Base-by-base conservation (phyloP, 1,140 invertebrate genomes). In the Drosophila mojavensis region DNA sequence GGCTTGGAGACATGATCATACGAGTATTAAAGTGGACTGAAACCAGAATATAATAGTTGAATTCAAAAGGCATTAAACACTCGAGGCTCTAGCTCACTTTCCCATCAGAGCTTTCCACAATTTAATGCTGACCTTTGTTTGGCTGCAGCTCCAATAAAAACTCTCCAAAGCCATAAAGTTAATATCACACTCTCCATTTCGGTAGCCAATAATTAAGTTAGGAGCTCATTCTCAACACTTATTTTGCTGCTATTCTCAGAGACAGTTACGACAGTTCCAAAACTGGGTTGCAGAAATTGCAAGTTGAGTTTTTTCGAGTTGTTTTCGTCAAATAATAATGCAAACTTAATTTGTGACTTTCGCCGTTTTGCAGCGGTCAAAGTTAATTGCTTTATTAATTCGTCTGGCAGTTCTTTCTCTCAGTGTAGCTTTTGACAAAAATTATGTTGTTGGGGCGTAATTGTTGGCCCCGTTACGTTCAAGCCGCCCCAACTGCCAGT, bases 361-460 rank as follows among this genome's bases (percentile, higher is more conserved):
- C 82, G 67, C 82, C 28, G 9, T 47, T 17, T 48, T 61, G 15
- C 7, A 58, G 11, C 10, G 45, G 61, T 53, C 26, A 68, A 50
- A 33, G 36, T 24, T 82, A 83, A 88, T 79, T 75, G 61, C 83
- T 88, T 62, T 79, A 83, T 89, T 79, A 72, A 75, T 71, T 58
- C 43, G 41, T 28, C 36, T 36, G 45, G 26, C 43, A 79, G 83
- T 88, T 86, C 36, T 39, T 47, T 47, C 43, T 70, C 33, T 20
- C 79, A 88, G 84, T 85, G 82, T 66, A 36, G 66, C 72, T 62
- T 33, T 53, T 69, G 64, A 65, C 71, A 51, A 54, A 68, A 72
- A 79, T 79, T 68, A 79, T 79, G 76, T 79, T 83, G 83, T 79
- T 78, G 75, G 76, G 79, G 83, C 83, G 79, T 86, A 88, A 86